Percentiles rank a stretch among this genome's conserved stretches.
These are phyloP conservation scores for human DNA, from an alignment of 2,113 vertebrate genomes.

Conservation along the genomic window GRCh38 chrX:16229001-16229500, in stretches of 20 bases:
- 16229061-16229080: background rate
- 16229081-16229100: background rate
- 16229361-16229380: background rate
- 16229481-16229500: background rate
- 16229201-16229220: background rate
- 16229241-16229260: background rate
- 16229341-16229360: background rate
- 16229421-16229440: background rate
- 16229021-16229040: background rate
- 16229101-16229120: background rate
- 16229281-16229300: background rate
- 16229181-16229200: background rate
- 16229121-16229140: background rate
- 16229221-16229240: background rate
- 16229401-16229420: background rate
- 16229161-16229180: background rate
- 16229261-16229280: background rate
- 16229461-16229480: background rate
- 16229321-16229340: background rate
- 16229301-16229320: background rate
- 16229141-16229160: background rate
- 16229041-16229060: background rate
- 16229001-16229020: background rate
- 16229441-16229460: background rate
- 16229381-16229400: background rate